Conservation (phyloP, 2,797 vertebrate genomes). For the Lepilemur septentrionalis region DNA sequence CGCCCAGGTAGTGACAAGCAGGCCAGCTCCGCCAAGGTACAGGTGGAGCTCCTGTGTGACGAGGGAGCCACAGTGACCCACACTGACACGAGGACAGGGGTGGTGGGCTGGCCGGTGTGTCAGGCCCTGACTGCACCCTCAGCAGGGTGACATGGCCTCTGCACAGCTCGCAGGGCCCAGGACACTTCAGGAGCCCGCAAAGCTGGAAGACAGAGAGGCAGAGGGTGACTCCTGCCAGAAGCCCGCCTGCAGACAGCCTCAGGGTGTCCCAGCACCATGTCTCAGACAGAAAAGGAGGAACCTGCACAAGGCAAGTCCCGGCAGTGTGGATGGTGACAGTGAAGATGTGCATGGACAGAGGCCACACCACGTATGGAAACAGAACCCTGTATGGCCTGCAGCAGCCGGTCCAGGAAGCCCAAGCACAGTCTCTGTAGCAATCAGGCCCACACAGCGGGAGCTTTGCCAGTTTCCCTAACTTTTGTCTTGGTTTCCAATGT, state of each 20-base stretch:
- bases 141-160: neutral
- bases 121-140: neutral
- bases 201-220: neutral
- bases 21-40: neutral
- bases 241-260: neutral
- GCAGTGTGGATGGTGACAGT: rapidly evolving
- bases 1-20: neutral
- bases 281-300: neutral
- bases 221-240: too few species aligned
- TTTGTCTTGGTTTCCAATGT: neutral
- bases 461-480: neutral
- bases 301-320: neutral
- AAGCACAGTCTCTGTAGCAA: neutral
- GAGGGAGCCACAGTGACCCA: neutral
- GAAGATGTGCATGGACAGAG: rapidly evolving
- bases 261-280: neutral
- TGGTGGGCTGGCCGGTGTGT: neutral
- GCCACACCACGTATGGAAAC: rapidly evolving
- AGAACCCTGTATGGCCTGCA: neutral
- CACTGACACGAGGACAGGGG: neutral
- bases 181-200: rapidly evolving
- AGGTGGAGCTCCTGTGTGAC: neutral
- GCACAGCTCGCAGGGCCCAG: neutral
- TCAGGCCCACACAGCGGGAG: neutral
- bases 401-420: neutral